phyloP scores from a whole-genome alignment of 2,113 vertebrate species.

The Sinocyclocheilus anophthalmus region DNA sequence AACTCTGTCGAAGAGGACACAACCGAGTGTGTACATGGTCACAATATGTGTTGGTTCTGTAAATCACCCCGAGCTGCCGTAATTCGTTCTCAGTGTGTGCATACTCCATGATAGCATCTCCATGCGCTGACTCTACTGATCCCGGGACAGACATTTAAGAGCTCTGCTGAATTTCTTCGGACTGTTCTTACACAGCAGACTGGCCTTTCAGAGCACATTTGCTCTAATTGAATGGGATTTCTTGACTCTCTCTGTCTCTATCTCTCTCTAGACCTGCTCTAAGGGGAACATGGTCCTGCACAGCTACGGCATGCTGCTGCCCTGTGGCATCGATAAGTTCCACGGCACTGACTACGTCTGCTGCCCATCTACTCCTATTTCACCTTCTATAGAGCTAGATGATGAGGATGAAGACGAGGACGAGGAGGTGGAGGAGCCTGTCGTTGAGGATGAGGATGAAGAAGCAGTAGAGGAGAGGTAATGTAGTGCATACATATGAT shows the following conservation, averaged over 20 bases:
- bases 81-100: neutral
- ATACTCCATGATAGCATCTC: neutral
- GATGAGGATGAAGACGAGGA: constrained; percentile 76
- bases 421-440: constrained; percentile 69
- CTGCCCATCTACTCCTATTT: constrained; percentile 80
- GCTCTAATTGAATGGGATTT: neutral
- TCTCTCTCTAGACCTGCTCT: constrained; percentile 82
- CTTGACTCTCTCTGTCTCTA: constrained; percentile 20
- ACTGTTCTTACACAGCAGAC: constrained; percentile 26
- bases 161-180: constrained; percentile 10
- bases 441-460: constrained; percentile 62
- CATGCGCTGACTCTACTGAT: neutral
- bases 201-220: constrained; percentile 6
- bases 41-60: neutral
- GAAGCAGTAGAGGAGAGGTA: constrained; percentile 48
- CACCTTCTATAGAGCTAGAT: constrained; percentile 76
- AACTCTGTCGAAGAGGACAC: neutral
- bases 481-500: neutral
- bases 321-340: constrained; percentile 92
- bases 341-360: constrained; percentile 93
- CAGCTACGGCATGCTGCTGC: constrained; percentile 93
- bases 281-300: constrained; percentile 85
- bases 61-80: neutral
- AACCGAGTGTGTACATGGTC: too few relatives aligned
- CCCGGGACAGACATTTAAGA: neutral